Conservation (phyloP, 2,797 vertebrate species). For the Lutjanus campechanus region DNA sequence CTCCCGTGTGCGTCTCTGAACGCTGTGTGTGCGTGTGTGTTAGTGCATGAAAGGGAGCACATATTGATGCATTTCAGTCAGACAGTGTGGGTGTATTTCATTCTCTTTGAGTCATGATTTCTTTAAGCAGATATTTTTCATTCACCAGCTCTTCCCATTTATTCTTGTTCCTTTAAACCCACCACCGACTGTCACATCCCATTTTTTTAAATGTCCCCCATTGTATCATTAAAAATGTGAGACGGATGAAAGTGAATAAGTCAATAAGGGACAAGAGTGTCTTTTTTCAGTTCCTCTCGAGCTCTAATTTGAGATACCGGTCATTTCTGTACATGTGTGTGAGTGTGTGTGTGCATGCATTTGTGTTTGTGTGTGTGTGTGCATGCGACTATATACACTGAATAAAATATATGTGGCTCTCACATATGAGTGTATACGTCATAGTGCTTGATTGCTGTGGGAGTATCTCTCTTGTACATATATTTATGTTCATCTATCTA, state of each 20-base stretch:
- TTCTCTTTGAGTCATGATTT: conserved; percentile 81
- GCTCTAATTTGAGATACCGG: conserved; percentile 53
- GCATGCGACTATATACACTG: conserved; percentile 53
- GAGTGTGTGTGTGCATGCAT: conserved; percentile 51
- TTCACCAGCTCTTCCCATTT: conserved; percentile 67
- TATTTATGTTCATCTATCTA: conserved; percentile 30
- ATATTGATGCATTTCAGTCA: conserved; percentile 82
- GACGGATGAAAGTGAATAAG: conserved; percentile 49
- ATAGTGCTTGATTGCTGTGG: conserved; percentile 53
- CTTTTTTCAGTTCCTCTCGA: conserved; percentile 36
- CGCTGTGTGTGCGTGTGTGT: conserved; percentile 60
- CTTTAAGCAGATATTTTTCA: conserved; percentile 73
- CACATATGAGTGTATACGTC: conserved; percentile 59
- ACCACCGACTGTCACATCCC: conserved; percentile 41
- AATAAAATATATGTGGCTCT: conserved; percentile 56
- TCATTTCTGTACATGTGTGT: conserved; percentile 52
- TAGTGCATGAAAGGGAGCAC: conserved; percentile 66
- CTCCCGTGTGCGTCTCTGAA: conserved; percentile 63
- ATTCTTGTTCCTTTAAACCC: conserved; percentile 40
- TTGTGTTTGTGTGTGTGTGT: conserved; percentile 29
- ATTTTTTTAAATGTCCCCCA: conserved; percentile 38
- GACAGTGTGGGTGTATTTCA: conserved; percentile 83
- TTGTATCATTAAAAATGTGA: conserved; percentile 48
- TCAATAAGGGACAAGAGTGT: conserved; percentile 52
- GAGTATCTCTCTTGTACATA: conserved; percentile 55